Evolutionary conservation across 1,140 invertebrate species (phyloP).

Genomic region (Dysdera silvatica): DNA sequence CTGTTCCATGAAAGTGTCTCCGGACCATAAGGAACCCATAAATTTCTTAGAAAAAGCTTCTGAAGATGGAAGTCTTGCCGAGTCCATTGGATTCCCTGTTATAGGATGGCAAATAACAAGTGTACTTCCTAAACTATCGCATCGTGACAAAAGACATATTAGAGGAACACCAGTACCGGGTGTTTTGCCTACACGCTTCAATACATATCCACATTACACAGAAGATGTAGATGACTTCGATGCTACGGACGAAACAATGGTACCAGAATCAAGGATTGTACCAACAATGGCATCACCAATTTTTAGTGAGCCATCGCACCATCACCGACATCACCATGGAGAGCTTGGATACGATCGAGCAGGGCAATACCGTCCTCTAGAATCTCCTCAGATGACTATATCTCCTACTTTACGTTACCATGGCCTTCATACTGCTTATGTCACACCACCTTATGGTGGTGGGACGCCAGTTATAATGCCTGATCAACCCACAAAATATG

Average conservation of each 20-base stretch:
- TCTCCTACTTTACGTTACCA: slow-evolving; percentile 20
- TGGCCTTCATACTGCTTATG: not conserved
- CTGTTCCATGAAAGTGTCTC: slow-evolving; percentile 57
- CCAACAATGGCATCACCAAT: slow-evolving; percentile 41
- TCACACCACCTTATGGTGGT: slow-evolving; percentile 9
- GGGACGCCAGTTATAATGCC: slow-evolving; percentile 31
- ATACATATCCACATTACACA: slow-evolving; percentile 12
- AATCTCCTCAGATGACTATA: slow-evolving; percentile 10
- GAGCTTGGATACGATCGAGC: slow-evolving; percentile 7
- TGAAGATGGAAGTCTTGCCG: slow-evolving; percentile 55
- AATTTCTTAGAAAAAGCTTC: slow-evolving; percentile 54
- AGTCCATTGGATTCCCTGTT: slow-evolving; percentile 54
- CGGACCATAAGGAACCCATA: slow-evolving; percentile 49
- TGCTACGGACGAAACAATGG: slow-evolving; percentile 31
- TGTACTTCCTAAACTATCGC: slow-evolving; percentile 32
- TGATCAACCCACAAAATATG: slow-evolving; percentile 26
- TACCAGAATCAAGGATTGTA: slow-evolving; percentile 42
- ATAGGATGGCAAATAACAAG: slow-evolving; percentile 54
- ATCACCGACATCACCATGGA: slow-evolving; percentile 30
- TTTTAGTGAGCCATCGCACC: slow-evolving; percentile 33
- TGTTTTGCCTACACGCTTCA: slow-evolving; percentile 17
- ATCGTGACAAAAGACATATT: slow-evolving; percentile 47
- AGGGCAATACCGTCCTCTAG: slow-evolving; percentile 6
- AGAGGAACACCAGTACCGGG: slow-evolving; percentile 30
- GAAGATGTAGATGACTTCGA: slow-evolving; percentile 25